These are phyloP conservation scores for Caloenas nicobarica DNA, from an alignment of 2,113 vertebrate species.

Conservation along the genomic window DNA sequence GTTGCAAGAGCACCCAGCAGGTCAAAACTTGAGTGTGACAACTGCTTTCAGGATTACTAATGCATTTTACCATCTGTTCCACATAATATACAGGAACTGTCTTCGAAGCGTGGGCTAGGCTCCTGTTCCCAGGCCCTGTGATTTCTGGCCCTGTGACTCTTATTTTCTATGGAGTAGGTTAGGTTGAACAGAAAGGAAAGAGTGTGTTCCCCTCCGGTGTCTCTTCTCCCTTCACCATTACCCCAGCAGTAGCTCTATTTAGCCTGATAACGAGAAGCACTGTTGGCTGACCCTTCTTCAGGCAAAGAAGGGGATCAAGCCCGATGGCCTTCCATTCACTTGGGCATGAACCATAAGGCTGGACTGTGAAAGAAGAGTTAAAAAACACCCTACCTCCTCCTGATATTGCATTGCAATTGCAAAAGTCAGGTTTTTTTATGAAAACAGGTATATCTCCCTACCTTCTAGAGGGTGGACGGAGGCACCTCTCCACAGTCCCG, in stretches of 20 bases:
- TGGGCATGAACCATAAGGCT: neutral
- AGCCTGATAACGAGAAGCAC: neutral
- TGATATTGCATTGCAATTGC: neutral
- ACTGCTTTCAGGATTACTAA: neutral
- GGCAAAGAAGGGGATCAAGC: neutral
- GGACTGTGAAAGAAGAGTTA: neutral
- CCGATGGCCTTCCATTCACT: neutral
- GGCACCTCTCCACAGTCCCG: neutral
- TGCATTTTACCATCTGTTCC: neutral
- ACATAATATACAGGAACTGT: neutral
- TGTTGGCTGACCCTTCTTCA: neutral
- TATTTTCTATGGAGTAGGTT: neutral
- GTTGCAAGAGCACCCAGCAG: neutral
- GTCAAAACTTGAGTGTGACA: neutral
- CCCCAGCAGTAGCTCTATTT: neutral
- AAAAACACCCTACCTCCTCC: neutral
- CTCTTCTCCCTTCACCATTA: neutral
- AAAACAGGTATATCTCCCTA: neutral
- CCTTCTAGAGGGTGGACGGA: neutral
- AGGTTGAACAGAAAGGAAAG: neutral
- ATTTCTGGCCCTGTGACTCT: neutral
- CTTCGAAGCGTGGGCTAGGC: neutral
- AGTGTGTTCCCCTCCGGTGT: neutral
- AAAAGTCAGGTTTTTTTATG: neutral
- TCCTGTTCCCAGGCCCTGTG: neutral